These are phyloP conservation scores for Phaetusa simplex DNA, from an alignment of 2,113 vertebrate species.

Conservation along the genomic window DNA sequence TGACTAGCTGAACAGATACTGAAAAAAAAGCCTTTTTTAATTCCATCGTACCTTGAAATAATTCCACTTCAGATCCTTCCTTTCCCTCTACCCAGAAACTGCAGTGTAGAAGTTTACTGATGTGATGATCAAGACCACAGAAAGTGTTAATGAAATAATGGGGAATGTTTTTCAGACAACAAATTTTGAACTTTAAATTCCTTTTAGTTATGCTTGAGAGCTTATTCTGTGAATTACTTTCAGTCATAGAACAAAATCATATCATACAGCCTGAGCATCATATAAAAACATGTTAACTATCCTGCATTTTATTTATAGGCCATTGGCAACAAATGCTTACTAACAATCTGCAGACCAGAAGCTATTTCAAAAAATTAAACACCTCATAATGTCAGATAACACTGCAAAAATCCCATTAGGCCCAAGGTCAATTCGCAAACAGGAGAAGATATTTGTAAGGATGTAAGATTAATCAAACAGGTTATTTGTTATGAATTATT, in stretches of 20 bases:
- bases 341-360: neutral
- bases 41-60: neutral
- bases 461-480: constrained; percentile 22
- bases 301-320: neutral
- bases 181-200: neutral
- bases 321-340: neutral
- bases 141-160: neutral
- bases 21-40: neutral
- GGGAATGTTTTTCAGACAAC: neutral
- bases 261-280: neutral
- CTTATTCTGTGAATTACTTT: neutral
- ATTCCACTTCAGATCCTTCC: neutral
- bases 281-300: neutral
- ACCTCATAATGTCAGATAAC: neutral
- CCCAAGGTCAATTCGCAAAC: neutral
- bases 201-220: neutral
- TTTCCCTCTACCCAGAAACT: neutral
- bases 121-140: neutral
- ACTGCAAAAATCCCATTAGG: constrained; percentile 10
- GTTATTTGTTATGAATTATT: constrained; percentile 47
- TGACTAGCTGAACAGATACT: neutral
- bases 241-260: neutral
- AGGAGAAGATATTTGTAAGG: neutral
- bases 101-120: neutral
- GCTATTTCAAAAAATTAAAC: constrained; percentile 9